These are phyloP conservation scores for Apis florea DNA, from an alignment of 1,140 invertebrate species.

Conservation along the genomic window DNA sequence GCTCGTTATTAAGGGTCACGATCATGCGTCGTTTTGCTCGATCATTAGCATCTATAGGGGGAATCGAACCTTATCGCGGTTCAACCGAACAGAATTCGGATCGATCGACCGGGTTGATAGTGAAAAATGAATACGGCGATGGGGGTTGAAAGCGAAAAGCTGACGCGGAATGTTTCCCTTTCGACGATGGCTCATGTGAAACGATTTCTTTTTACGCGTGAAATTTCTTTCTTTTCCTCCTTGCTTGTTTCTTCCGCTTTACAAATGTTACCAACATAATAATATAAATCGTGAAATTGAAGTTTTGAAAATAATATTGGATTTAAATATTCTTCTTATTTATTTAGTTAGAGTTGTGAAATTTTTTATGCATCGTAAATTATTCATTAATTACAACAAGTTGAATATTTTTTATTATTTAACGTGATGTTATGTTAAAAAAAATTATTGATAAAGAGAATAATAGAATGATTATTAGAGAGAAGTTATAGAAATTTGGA, in stretches of 20 bases:
- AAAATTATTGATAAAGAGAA: no score
- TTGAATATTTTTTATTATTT: no score
- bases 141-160: conserved; percentile 33
- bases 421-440: no score
- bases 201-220: neutral
- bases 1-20: conserved; percentile 23
- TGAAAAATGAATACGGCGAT: neutral
- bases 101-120: conserved; percentile 7
- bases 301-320: no score
- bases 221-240: neutral
- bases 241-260: neutral
- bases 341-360: no score
- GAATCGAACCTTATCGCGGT: conserved; percentile 22
- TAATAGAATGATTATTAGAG: no score
- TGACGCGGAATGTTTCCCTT: neutral
- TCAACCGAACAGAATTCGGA: neutral
- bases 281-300: no score
- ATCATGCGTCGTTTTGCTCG: conserved; percentile 44
- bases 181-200: neutral
- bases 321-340: no score
- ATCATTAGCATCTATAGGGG: conserved; percentile 38
- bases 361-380: no score
- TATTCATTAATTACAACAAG: no score
- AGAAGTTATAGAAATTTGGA: no score
- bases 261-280: no score